Evolutionary conservation across 1,140 invertebrate species (phyloP).

Genomic region (Drosophila kohkoa): DNA sequence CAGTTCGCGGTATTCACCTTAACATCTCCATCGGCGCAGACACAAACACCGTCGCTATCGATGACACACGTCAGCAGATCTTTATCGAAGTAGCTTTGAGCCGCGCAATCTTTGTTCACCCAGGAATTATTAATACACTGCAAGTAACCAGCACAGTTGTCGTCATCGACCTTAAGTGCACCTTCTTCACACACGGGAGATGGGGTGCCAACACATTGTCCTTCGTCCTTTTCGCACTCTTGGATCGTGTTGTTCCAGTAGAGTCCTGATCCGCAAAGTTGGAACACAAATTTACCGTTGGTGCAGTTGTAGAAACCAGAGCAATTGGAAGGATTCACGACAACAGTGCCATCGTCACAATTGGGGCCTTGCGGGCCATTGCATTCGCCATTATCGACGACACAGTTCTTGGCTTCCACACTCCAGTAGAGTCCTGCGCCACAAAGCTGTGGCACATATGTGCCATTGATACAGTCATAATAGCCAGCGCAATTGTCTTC

Average conservation of each 20-base stretch:
- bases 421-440: slow-evolving; percentile 38
- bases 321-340: background rate
- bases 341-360: background rate
- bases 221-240: no score
- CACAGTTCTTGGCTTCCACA: background rate
- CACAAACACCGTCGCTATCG: background rate
- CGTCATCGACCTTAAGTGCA: no score
- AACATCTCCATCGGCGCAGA: slow-evolving; percentile 1
- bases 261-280: background rate
- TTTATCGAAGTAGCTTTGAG: background rate
- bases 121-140: no score
- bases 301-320: background rate
- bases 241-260: no score
- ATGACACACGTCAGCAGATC: no score
- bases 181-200: background rate
- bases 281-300: background rate
- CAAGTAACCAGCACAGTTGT: no score
- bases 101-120: background rate
- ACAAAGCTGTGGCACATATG: background rate
- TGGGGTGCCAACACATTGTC: background rate
- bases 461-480: background rate
- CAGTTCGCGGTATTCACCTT: slow-evolving; percentile 41
- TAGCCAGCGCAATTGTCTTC: slow-evolving; percentile 3
- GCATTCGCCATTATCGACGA: slow-evolving; percentile 32
- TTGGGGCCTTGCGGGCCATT: background rate